phyloP scores from a whole-genome alignment of 2,888 invertebrate species.

The Lathronympha strigana region DNA sequence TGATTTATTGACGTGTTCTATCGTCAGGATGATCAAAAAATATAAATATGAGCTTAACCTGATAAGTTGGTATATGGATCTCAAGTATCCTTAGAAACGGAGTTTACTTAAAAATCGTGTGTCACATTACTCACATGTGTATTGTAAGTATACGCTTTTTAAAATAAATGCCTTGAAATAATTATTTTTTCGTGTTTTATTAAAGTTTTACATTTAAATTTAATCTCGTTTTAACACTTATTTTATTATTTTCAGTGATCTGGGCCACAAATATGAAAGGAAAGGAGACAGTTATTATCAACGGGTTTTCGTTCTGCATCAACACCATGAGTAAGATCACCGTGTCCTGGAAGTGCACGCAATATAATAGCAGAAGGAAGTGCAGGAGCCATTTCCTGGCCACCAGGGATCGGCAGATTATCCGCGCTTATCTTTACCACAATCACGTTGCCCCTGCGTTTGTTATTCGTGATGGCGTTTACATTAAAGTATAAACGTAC shows the following conservation, averaged over 20 bases:
- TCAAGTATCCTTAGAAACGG: no score
- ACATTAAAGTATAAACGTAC: constrained; percentile 8
- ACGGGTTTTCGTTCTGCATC: background rate
- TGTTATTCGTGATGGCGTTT: constrained; percentile 41
- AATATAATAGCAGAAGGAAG: background rate
- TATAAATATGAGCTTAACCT: no score
- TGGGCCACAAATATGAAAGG: constrained; percentile 4
- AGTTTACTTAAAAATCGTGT: no score
- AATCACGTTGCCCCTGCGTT: constrained; percentile 45
- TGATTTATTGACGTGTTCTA: no score
- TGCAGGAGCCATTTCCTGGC: constrained; percentile 46
- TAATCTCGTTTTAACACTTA: no score
- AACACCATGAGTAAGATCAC: background rate
- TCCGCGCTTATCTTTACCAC: constrained; percentile 42
- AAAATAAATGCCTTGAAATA: no score
- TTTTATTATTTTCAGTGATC: background rate
- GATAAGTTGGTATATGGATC: no score
- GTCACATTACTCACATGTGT: no score
- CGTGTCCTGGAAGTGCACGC: constrained; percentile 4
- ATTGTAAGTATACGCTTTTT: no score
- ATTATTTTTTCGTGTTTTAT: no score
- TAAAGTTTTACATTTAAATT: no score
- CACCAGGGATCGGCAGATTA: constrained; percentile 52
- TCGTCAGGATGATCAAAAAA: no score
- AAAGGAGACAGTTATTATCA: background rate